Evolutionary conservation across 2,797 vertebrate species (phyloP), one percentile per base, ranked within the genome.

Genomic region (Eleutherodactylus coqui): DNA sequence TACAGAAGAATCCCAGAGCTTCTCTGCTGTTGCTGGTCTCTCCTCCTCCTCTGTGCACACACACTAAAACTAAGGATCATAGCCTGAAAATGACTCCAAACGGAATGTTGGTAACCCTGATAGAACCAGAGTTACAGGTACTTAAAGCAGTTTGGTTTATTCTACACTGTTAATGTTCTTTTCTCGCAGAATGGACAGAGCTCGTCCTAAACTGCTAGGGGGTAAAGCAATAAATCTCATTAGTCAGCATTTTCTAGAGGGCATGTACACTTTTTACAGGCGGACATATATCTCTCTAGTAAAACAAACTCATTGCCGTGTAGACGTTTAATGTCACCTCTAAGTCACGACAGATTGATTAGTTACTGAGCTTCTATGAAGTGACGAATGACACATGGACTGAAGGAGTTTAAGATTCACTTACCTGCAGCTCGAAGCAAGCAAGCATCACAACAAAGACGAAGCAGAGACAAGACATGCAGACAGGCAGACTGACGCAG

Each of bases 391-490:
- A 2, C 58, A 11, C n/a, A 27, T 8, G 7, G 2, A 27, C 7
- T 60, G n/a, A 14, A 27, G n/a, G 55, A 27, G n/a, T 60, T 19
- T 70, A 70, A 41, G 10, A 47, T 45, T 51, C 84, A 90, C 92
- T 93, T 88, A 97, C 98, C 97, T 99, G 98, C 90, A 99, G 95
- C 93, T 98, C 97, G 85, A 99, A 97, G 94, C 98, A 99, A 94
- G 96, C 96, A 76, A 99, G 96, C 98, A 99, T 98, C 91, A 96
- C 95, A 88, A 99, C 93, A 94, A 99, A 98, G 94, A 97, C 96
- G 34, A 96, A 93, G 91, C 93, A 93, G 88, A 98, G 96, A 92
- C 97, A 98, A 92, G 96, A 89, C 89, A 98, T 91, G 92, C 98
- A 99, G 90, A 98, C 84, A 19, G 98, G 98, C 75, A 98, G 93